These are phyloP conservation scores for Troilus luridus DNA, from an alignment of 2,888 invertebrate species.

Conservation along the genomic window DNA sequence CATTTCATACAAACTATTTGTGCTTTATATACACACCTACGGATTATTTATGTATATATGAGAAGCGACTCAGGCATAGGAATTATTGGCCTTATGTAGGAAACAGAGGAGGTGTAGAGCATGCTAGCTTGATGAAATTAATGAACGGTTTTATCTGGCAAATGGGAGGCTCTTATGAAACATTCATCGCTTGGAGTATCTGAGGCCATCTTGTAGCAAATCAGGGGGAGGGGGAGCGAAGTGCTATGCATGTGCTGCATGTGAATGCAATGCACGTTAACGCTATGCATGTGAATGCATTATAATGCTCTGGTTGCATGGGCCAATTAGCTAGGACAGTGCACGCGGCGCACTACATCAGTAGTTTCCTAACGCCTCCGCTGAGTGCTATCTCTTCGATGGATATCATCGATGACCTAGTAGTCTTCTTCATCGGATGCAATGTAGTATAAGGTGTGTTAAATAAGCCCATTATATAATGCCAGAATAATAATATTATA, in stretches of 20 bases:
- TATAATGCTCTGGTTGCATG: neutral
- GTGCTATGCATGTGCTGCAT: constrained; percentile 47
- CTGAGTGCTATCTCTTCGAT: neutral
- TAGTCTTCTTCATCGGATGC: neutral
- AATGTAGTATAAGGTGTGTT: no score
- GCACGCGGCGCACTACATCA: neutral
- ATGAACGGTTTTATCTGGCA: constrained; percentile 53
- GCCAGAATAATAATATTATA: no score
- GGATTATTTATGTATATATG: neutral
- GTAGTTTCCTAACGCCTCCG: neutral
- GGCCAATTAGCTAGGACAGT: neutral
- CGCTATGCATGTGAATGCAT: constrained; percentile 7
- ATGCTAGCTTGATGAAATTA: constrained; percentile 9
- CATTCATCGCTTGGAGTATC: constrained; percentile 31
- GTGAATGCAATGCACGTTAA: neutral
- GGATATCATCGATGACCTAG: neutral
- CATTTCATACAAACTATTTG: no score
- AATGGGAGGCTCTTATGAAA: constrained; percentile 50
- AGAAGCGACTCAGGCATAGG: neutral
- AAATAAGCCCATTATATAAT: no score
- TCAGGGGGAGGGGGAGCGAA: neutral
- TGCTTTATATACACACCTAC: no score
- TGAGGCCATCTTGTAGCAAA: constrained; percentile 4
- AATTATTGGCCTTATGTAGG: constrained; percentile 1
- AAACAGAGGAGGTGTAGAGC: constrained; percentile 1